These are phyloP conservation scores for Etheostoma nigrum DNA, from an alignment of 2,797 vertebrate genomes.

Conservation along the genomic window DNA sequence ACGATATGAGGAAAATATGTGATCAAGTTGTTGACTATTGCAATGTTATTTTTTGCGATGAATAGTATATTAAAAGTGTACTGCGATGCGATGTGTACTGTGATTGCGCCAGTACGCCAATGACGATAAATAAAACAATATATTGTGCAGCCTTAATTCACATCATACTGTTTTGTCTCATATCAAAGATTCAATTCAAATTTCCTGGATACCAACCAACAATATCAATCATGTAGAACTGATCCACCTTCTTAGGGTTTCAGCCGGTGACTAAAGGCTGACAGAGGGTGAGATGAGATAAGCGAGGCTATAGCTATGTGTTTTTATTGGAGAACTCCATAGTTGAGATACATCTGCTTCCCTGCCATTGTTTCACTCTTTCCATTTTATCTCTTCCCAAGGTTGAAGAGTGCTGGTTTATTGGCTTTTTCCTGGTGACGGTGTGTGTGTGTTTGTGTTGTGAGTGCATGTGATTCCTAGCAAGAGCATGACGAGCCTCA, in stretches of 20 bases:
- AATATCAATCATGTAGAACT: neutral
- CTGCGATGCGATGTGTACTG: too few species aligned
- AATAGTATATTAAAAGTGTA: too few species aligned
- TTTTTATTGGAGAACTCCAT: constrained; percentile 31
- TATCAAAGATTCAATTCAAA: neutral
- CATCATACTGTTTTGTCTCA: neutral
- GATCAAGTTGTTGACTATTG: too few species aligned
- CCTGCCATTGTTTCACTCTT: constrained; percentile 49
- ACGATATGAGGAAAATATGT: too few species aligned
- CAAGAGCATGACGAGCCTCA: constrained; percentile 26
- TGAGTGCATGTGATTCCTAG: constrained; percentile 11
- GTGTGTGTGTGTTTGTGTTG: constrained; percentile 35
- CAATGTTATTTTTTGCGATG: too few species aligned
- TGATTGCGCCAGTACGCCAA: too few species aligned
- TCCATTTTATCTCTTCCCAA: constrained; percentile 42
- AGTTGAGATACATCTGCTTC: constrained; percentile 23
- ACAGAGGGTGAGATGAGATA: constrained; percentile 40
- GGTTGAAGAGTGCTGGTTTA: constrained; percentile 34
- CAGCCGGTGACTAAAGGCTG: neutral
- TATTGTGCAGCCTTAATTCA: too few species aligned
- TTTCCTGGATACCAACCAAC: constrained; percentile 5
- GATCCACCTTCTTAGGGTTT: neutral
- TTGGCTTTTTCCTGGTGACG: constrained; percentile 28
- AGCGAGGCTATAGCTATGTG: constrained; percentile 6
- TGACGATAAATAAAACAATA: too few species aligned